Base-by-base conservation (phyloP, 2,797 vertebrate genomes). In the Enteromius paludinosus region DNA sequence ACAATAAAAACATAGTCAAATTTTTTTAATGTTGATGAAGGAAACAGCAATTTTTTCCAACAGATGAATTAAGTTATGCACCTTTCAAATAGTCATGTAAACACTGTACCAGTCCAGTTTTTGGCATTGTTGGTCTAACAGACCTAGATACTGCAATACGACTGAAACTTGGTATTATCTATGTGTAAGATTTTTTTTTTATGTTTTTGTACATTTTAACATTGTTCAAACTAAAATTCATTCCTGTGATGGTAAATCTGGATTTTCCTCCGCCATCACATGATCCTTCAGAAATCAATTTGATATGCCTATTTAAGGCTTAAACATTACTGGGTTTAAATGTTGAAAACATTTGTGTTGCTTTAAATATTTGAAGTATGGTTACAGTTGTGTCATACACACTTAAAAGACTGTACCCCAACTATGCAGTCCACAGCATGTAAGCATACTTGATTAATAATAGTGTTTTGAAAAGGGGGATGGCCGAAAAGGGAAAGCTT, bases 401-500 rank as follows among this genome's bases (percentile, higher is more conserved):
- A 41, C 7, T 49, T 25, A 28, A 47, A 47, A 20, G 17, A 10
- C 65, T 43, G 20, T 23, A 25, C 68, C 7, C 45, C 7, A 45
- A 9, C n/a, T 69, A 25, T 0, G 2, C 12, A 45, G 45, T 23
- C 7, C 4, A 30, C 20, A 4, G 47, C 49, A 65, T 18, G 25
- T 0, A 49, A 28, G 14, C 5, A 1, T 18, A 4, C 15, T 30
- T 20, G 10, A 43, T 43, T 52, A 49, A 30, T 30, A 47, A 3
- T 43, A 45, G 10, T 56, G n/a, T 23, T 56, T 56, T 56, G 10
- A 25, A 11, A 6, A 15, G 5, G 71, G 47, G n/a, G 43, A 65
- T 23, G 54, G 18, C 33, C 23, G 61, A 68, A 78, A 83, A 84
- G 62, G 11, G 64, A 77, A 78, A 83, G 65, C 56, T 70, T 33